Percentiles rank a stretch among this genome's conserved stretches.
These are phyloP conservation scores for Melieria omissa DNA, from an alignment of 2,888 invertebrate genomes.

Conservation along the genomic window DNA sequence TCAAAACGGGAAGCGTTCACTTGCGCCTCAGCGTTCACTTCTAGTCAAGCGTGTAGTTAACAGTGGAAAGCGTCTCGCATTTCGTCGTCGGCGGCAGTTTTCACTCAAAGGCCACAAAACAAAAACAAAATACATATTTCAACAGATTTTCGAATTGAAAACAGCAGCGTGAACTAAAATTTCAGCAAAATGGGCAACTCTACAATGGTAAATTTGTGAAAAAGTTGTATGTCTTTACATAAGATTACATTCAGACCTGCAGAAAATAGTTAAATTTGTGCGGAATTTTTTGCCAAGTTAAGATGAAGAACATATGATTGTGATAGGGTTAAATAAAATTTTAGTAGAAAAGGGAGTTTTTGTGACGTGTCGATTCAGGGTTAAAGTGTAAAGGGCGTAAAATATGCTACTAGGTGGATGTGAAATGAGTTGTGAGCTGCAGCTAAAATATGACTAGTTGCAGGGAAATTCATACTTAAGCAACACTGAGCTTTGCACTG, in stretches of 20 bases:
- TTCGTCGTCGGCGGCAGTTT: not conserved
- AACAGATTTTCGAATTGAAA: not conserved
- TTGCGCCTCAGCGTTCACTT: slow-evolving; percentile 7
- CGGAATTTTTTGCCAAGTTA: no score
- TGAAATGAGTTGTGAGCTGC: not conserved
- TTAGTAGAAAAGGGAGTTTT: no score
- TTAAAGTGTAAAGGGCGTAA: no score
- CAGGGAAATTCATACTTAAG: no score
- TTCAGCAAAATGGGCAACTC: slow-evolving; percentile 49
- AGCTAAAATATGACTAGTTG: not conserved
- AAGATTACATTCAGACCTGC: no score
- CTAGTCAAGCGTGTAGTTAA: not conserved
- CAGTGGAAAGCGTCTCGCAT: not conserved
- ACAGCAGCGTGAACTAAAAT: slow-evolving; percentile 9
- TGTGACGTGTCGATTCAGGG: no score
- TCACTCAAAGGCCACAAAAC: not conserved
- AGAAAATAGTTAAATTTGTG: no score
- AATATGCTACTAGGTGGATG: not conserved
- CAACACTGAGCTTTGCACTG: no score
- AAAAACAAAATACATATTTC: no score
- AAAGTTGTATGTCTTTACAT: no score
- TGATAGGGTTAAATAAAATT: no score
- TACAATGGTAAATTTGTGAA: slow-evolving; percentile 51
- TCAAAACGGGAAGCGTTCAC: slow-evolving; percentile 52
- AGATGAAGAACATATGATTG: no score